Evolutionary conservation across 1,140 invertebrate genomes (phyloP).

Genomic region (Heliconius eleuchia): DNA sequence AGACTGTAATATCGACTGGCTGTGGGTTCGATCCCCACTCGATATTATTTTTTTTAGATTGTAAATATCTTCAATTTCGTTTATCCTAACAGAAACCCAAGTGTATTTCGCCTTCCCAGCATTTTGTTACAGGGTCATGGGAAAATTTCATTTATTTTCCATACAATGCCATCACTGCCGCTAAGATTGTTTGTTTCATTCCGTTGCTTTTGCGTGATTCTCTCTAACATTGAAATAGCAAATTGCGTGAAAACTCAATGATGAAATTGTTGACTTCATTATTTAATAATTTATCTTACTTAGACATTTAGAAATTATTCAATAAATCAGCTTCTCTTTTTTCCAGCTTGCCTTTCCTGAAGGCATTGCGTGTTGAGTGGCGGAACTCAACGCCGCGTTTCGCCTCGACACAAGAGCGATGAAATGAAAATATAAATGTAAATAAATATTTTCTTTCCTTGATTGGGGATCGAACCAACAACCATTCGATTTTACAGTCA

Average conservation of each 20-base stretch:
- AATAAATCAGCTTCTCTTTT: too few relatives aligned
- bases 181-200: neutral
- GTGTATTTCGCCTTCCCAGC: neutral
- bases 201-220: neutral
- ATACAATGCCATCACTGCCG: neutral
- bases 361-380: too few relatives aligned
- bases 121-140: constrained; percentile 37
- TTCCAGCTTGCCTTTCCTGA: too few relatives aligned
- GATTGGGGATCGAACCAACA: too few relatives aligned
- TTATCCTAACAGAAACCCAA: neutral
- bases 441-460: too few relatives aligned
- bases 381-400: too few relatives aligned
- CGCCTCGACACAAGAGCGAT: too few relatives aligned
- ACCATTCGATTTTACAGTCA: too few relatives aligned
- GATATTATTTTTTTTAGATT: too few relatives aligned
- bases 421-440: too few relatives aligned
- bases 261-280: neutral
- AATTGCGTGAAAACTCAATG: neutral
- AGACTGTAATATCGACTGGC: too few relatives aligned
- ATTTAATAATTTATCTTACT: neutral
- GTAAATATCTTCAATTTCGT: neutral
- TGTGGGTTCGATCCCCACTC: too few relatives aligned
- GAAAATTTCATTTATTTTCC: constrained; percentile 12
- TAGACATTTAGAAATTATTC: neutral
- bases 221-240: neutral